Base-by-base conservation (phyloP, 2,888 invertebrate species). In the Lochmaea capreae region DNA sequence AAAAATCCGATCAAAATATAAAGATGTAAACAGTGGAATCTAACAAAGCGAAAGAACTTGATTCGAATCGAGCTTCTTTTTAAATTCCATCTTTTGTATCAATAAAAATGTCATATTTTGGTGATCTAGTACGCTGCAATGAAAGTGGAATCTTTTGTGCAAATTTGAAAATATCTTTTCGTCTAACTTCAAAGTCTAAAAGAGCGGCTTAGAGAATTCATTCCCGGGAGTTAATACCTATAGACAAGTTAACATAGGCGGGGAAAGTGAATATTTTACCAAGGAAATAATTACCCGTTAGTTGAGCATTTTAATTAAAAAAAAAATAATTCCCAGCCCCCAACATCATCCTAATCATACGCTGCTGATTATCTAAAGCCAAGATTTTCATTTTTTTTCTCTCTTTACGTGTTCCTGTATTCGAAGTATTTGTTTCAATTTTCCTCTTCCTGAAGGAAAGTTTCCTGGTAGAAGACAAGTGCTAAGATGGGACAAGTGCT, bases 201-300 rank as follows among this genome's bases (percentile, higher is more conserved):
- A 81, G 79, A 80, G 75, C 79, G 79, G 79, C 80, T 82, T 81
- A 33, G 8, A 80, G 78, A 80, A 79, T 81, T 80, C 79, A 79
- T 80, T 79, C n/a, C n/a, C 79, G 79, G 79, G 79, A 80, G 76
- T 79, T 79, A 79, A 81, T 79, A 77, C 79, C 76, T 65, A 70
- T 71, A 76, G 77, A 79, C 79, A 77, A 77, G 71, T 76, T 26
- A 12, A 10, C 74, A 74, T 22, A 46, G 65, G 54, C 74, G 71
- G 42, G 18, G 49, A 63, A 9, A 12, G 49, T n/a, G 12, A 54
- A 26, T 26, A 49, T 22, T 18, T 26, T 12, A 4, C 12, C 0
- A 22, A 22, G 12, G 18, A 58, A 4, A 2, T 26, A 4, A 26
- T 26, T 26, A 1, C 26, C 26, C 26, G 1, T 26, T 26, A 26